Evolutionary conservation across 2,888 invertebrate genomes (phyloP).

Genomic region (Drosophila recens): DNA sequence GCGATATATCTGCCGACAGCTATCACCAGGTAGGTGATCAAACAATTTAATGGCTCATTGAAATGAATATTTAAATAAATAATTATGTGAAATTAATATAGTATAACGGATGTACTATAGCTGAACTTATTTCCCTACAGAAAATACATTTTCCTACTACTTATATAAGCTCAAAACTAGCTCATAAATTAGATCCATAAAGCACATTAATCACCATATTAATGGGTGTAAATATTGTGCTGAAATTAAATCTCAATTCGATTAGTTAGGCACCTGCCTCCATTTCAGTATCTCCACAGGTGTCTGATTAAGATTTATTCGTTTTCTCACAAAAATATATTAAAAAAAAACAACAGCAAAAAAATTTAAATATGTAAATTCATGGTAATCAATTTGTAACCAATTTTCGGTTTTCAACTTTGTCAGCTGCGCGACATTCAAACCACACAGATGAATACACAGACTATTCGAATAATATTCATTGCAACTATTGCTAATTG

Average conservation of each 20-base stretch:
- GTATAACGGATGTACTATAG: not conserved
- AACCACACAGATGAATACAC: conserved; percentile 3
- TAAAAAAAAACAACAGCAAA: conserved; percentile 6
- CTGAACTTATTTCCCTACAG: conserved; percentile 1
- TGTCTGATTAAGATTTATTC: conserved; percentile 49
- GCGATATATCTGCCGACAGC: conserved; percentile 87
- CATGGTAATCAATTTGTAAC: conserved; percentile 9
- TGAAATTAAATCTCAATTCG: conserved; percentile 18
- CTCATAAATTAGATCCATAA: conserved; percentile 9
- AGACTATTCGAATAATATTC: conserved; percentile 4
- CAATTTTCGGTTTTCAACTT: conserved; percentile 18
- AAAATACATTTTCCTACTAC: not conserved
- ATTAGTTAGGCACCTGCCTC: conserved; percentile 12
- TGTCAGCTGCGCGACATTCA: conserved; percentile 33
- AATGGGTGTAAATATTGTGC: conserved; percentile 14
- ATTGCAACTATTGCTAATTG: conserved; percentile 15
- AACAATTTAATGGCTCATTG: not conserved
- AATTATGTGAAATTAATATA: not conserved
- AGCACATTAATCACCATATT: conserved; percentile 35
- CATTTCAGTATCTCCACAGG: conserved; percentile 36
- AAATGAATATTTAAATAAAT: not conserved
- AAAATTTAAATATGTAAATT: conserved; percentile 42
- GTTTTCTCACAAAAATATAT: conserved; percentile 29
- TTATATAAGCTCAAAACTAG: not conserved
- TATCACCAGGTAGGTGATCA: conserved; percentile 85